Evolutionary conservation across 1,140 invertebrate species (phyloP).

Genomic region (Caenorhabditis brenneri): DNA sequence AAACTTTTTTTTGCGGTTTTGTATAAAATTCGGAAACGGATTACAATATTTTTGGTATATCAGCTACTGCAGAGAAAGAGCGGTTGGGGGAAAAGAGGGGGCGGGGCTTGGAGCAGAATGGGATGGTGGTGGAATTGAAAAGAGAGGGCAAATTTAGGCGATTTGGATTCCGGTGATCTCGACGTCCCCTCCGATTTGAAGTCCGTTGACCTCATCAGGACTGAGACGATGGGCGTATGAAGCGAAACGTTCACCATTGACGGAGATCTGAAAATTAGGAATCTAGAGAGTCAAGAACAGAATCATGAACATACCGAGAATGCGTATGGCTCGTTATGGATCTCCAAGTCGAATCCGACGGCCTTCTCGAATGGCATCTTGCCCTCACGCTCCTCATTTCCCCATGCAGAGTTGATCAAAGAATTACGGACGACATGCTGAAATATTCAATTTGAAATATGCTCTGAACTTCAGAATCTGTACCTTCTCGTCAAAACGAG

Average conservation of each 20-base stretch:
- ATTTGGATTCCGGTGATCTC: slow-evolving; percentile 67
- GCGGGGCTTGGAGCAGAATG: slow-evolving; percentile 33
- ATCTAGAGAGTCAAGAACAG: neutral
- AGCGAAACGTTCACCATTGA: slow-evolving; percentile 66
- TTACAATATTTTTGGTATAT: neutral
- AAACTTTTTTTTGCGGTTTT: neutral
- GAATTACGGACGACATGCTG: slow-evolving; percentile 67
- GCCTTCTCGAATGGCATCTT: slow-evolving; percentile 63
- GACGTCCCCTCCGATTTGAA: slow-evolving; percentile 67
- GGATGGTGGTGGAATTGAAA: neutral
- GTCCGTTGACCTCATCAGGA: slow-evolving; percentile 65
- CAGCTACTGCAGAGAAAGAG: slow-evolving; percentile 33
- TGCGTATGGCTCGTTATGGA: slow-evolving; percentile 67
- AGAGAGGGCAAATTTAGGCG: slow-evolving; percentile 53
- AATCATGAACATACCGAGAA: slow-evolving; percentile 61
- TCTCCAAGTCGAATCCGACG: slow-evolving; percentile 66
- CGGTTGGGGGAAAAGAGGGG: slow-evolving; percentile 4
- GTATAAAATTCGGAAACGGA: neutral
- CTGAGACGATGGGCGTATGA: slow-evolving; percentile 65
- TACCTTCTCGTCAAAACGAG: slow-evolving; percentile 69
- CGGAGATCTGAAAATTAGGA: slow-evolving; percentile 57
- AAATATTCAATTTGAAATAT: neutral
- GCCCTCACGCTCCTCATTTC: slow-evolving; percentile 69
- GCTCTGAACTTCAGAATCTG: neutral
- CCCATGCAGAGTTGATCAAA: slow-evolving; percentile 65